Evolutionary conservation across 2,888 invertebrate genomes (phyloP).

Genomic region (Lithophane semibrunnea): DNA sequence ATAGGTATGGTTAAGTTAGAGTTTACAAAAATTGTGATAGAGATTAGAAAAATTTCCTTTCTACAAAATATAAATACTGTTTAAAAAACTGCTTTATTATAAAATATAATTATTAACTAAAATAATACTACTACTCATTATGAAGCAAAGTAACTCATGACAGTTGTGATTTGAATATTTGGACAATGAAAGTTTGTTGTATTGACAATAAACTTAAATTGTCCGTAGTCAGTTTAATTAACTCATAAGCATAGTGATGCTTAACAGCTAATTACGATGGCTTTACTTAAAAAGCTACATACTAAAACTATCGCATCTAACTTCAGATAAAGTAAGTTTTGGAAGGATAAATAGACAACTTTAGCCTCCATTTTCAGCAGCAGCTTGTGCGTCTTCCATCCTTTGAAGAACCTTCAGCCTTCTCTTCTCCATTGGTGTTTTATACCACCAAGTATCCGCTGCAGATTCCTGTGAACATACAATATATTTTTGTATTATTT

Average conservation of each 20-base stretch:
- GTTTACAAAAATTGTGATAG: too few species aligned
- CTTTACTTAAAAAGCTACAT: neutral
- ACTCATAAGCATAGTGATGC: too few species aligned
- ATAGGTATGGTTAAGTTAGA: too few species aligned
- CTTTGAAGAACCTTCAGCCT: conserved; percentile 93
- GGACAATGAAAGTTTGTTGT: neutral
- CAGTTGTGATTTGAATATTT: neutral
- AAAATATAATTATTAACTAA: neutral
- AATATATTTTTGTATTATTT: neutral
- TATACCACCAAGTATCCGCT: conserved; percentile 93
- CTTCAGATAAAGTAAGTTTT: neutral
- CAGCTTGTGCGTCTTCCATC: conserved; percentile 90
- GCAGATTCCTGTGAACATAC: conserved; percentile 92
- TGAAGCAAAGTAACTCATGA: neutral
- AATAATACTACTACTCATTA: neutral
- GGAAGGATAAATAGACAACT: neutral
- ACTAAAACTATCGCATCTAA: too few species aligned
- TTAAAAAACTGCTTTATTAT: neutral
- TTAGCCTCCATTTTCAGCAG: conserved; percentile 80
- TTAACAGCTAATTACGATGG: neutral
- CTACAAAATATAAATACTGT: neutral
- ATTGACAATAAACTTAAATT: too few species aligned
- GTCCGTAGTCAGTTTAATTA: neutral
- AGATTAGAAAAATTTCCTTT: neutral
- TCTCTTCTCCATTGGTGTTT: conserved; percentile 95